Evolutionary conservation across 1,140 invertebrate genomes (phyloP).

Genomic region (Stegodyphus mimosarum): DNA sequence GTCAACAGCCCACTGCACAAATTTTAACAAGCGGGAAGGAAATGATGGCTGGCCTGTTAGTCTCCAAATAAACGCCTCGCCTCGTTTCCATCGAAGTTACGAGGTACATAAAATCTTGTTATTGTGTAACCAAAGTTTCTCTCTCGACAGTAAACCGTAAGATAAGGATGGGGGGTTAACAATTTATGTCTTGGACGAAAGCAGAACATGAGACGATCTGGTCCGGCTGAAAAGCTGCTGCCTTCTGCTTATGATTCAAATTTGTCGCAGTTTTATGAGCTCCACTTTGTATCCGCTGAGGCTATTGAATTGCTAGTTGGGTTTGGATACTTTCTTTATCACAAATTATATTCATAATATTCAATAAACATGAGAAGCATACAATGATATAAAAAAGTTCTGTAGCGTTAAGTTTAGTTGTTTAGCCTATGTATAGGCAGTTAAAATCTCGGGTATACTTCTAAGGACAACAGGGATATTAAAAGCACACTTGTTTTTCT

Average conservation of each 20-base stretch:
- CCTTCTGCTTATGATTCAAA: slow-evolving; percentile 2
- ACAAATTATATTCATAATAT: no score
- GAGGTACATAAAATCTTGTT: slow-evolving; percentile 48
- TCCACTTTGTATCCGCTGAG: no score
- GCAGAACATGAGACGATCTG: slow-evolving; percentile 10
- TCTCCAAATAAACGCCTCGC: slow-evolving; percentile 26
- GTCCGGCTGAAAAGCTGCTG: background rate
- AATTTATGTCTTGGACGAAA: slow-evolving; percentile 46
- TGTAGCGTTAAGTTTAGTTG: no score
- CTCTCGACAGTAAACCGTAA: slow-evolving; percentile 38
- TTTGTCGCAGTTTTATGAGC: slow-evolving; percentile 36
- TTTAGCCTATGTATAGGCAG: no score
- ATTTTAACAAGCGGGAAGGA: slow-evolving; percentile 10
- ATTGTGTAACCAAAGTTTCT: slow-evolving; percentile 58
- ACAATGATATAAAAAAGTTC: no score
- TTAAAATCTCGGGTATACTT: no score
- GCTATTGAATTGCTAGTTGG: no score
- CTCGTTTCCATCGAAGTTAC: slow-evolving; percentile 48
- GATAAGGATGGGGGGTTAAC: slow-evolving; percentile 15
- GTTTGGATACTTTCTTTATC: no score
- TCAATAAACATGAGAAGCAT: no score
- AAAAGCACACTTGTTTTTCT: no score
- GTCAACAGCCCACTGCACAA: background rate
- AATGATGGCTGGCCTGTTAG: background rate
- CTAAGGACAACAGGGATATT: no score